phyloP scores from a whole-genome alignment of 2,888 invertebrate species.

The Oligia strigilis region DNA sequence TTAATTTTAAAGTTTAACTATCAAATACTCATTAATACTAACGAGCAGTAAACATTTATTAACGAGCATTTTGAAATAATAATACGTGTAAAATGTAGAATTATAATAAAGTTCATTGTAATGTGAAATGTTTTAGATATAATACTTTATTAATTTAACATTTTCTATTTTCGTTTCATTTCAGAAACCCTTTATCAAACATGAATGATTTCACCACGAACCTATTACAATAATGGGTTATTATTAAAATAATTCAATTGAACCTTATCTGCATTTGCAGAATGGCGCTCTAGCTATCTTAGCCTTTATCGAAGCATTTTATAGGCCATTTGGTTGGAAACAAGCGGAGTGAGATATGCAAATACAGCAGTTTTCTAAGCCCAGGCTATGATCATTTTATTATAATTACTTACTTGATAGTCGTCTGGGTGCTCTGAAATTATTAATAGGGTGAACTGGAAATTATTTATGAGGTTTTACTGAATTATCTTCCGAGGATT shows the following conservation, averaged over 20 bases:
- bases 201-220: not conserved
- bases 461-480: conserved; percentile 45
- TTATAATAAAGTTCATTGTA: not conserved
- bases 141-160: not conserved
- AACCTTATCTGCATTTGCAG: conserved; percentile 51
- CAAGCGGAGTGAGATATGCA: conserved; percentile 79
- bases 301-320: conserved; percentile 79
- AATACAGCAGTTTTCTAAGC: conserved; percentile 75
- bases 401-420: conserved; percentile 74
- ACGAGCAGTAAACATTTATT: conserved; percentile 5
- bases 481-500: conserved; percentile 36
- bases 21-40: conserved; percentile 11
- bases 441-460: conserved; percentile 52
- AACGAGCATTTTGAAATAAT: conserved; percentile 6
- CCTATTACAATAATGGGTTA: conserved; percentile 17
- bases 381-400: conserved; percentile 70
- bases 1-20: conserved; percentile 16
- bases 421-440: conserved; percentile 37
- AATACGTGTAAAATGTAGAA: conserved; percentile 7
- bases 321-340: conserved; percentile 76
- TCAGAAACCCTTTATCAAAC: not conserved
- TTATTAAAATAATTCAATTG: conserved; percentile 49
- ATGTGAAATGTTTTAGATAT: not conserved
- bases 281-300: conserved; percentile 66
- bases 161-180: conserved; percentile 8